These are phyloP conservation scores for Hippocampus mohnikei DNA, from an alignment of 2,113 vertebrate genomes.

Conservation along the genomic window DNA sequence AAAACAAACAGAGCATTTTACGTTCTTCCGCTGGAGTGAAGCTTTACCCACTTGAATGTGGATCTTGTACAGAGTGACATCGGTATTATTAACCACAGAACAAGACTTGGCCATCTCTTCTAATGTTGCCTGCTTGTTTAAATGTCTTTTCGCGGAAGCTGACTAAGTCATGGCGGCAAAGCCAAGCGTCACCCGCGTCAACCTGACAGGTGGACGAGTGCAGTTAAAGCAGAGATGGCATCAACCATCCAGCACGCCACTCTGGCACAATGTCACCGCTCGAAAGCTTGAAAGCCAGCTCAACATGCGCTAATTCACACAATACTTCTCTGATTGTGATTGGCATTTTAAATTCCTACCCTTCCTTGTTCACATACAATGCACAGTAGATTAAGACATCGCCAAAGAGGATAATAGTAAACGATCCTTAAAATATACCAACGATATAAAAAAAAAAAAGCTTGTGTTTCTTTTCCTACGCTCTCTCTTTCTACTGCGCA, in stretches of 20 bases:
- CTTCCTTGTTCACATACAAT: no score
- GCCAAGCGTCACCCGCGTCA: not conserved
- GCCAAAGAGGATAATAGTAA: no score
- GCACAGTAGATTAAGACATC: no score
- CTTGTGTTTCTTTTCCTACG: no score
- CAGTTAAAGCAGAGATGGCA: not conserved
- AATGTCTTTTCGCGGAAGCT: not conserved
- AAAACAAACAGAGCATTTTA: not conserved
- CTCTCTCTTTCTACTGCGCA: not conserved
- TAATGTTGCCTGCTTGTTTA: not conserved
- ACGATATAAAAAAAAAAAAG: no score
- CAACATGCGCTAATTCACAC: not conserved
- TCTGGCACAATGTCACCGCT: not conserved
- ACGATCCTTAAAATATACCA: no score
- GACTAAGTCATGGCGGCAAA: not conserved
- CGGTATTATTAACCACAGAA: not conserved
- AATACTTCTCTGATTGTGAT: no score
- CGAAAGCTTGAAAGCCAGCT: not conserved
- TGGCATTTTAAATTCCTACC: no score
- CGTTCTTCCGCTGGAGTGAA: not conserved
- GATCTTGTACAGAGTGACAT: not conserved
- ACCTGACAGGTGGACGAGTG: not conserved
- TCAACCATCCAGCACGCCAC: not conserved
- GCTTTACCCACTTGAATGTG: not conserved
- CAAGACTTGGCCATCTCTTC: not conserved